phyloP scores from a whole-genome alignment of 2,888 invertebrate species.

The Eumacrocentrus americanus region DNA sequence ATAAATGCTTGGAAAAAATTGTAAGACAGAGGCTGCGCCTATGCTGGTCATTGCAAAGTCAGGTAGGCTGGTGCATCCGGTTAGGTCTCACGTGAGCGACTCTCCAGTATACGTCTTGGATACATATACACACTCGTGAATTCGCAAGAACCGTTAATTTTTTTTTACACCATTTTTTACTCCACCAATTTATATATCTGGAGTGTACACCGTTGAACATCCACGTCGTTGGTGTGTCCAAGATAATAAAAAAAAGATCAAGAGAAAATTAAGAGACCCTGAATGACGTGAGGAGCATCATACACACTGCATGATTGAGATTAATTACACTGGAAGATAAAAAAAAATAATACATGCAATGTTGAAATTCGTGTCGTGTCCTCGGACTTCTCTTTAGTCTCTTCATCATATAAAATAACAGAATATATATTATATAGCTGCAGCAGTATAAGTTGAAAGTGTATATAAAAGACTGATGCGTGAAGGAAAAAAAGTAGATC shows the following conservation, averaged over 20 bases:
- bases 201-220: background rate
- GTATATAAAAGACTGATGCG: constrained; percentile 1
- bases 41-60: constrained; percentile 48
- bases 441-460: background rate
- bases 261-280: background rate
- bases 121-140: constrained; percentile 20
- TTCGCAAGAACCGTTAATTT: constrained; percentile 14
- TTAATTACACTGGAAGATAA: constrained; percentile 1
- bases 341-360: constrained; percentile 9
- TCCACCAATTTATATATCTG: background rate
- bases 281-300: background rate
- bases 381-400: background rate
- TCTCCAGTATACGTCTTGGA: constrained; percentile 43
- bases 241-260: constrained; percentile 5
- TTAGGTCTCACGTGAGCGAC: constrained; percentile 49
- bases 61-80: constrained; percentile 49
- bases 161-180: constrained; percentile 2
- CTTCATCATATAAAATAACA: background rate
- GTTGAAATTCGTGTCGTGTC: constrained; percentile 2
- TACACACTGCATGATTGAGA: constrained; percentile 3
- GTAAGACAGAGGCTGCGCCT: constrained; percentile 39
- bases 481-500: constrained; percentile 21
- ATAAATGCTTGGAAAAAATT: constrained; percentile 9
- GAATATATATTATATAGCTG: background rate
- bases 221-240: too few species aligned